These are phyloP conservation scores for Mohoua ochrocephala DNA, from an alignment of 2,113 vertebrate genomes.

Conservation along the genomic window DNA sequence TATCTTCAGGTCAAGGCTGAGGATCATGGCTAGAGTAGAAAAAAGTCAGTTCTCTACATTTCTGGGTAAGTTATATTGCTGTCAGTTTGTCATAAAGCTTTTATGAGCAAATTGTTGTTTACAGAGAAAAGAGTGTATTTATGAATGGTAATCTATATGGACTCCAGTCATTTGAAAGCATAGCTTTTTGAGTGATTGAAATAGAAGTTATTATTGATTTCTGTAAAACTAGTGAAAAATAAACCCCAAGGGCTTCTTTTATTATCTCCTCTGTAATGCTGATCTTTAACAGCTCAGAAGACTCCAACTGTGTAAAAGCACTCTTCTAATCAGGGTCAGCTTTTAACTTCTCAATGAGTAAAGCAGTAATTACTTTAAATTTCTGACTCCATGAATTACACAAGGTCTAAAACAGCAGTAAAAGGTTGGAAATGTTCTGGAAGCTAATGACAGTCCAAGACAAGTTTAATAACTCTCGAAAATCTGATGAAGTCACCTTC, in stretches of 20 bases:
- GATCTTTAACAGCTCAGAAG: background rate
- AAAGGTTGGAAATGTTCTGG: background rate
- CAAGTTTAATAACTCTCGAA: background rate
- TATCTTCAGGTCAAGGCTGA: background rate
- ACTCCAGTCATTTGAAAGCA: background rate
- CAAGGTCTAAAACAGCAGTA: background rate
- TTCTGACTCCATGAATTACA: background rate
- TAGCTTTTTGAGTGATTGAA: background rate
- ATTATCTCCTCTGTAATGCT: background rate
- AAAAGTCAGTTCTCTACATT: background rate
- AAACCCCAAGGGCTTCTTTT: background rate
- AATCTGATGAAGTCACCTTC: background rate
- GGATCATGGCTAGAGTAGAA: background rate
- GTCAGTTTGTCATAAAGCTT: background rate
- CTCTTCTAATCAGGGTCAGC: background rate
- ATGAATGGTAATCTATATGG: background rate
- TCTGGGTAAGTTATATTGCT: background rate
- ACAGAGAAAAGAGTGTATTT: background rate
- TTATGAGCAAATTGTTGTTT: background rate
- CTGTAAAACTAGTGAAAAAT: background rate
- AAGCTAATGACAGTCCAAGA: background rate
- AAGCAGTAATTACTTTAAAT: slow-evolving; percentile 22
- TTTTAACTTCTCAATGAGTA: background rate
- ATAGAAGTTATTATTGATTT: background rate
- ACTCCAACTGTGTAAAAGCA: background rate